A percentile compares a stretch with the other conserved stretches of the same genome.
phyloP scores from a whole-genome alignment of 2,797 vertebrate genomes.

The Pseudocheirus occidentalis region DNA sequence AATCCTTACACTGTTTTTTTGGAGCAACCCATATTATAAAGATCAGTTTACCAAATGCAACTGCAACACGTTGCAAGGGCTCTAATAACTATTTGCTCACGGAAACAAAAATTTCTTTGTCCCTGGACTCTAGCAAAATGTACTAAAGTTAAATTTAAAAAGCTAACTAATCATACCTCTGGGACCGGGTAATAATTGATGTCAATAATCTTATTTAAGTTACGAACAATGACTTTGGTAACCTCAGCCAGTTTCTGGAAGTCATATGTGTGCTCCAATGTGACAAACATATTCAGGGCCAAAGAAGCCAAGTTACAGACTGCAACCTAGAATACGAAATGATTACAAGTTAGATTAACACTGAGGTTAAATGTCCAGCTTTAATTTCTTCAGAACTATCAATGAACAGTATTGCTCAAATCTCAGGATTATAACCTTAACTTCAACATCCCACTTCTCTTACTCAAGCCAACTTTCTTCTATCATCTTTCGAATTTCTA shows the following conservation, averaged over 20 bases:
- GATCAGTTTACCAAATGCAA: background rate
- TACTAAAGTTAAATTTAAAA: background rate
- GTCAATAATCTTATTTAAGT: conserved; percentile 98
- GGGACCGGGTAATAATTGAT: conserved; percentile 95
- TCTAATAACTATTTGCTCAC: conserved; percentile 45
- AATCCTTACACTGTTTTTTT: background rate
- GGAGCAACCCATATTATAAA: background rate
- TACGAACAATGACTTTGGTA: conserved; percentile 94
- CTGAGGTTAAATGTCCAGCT: conserved; percentile 40
- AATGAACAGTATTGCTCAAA: conserved; percentile 13
- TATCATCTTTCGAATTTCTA: conserved; percentile 22
- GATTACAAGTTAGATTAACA: background rate
- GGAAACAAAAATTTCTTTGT: background rate
- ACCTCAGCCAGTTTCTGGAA: conserved; percentile 93
- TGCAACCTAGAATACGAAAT: conserved; percentile 84
- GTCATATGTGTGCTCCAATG: conserved; percentile 91
- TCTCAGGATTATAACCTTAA: conserved; percentile 25
- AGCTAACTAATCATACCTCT: conserved; percentile 85
- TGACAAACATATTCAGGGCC: conserved; percentile 98
- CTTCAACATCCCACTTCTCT: conserved; percentile 1
- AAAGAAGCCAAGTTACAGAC: conserved; percentile 98
- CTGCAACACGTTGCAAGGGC: background rate
- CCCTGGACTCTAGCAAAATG: background rate
- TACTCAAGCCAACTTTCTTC: conserved; percentile 14
- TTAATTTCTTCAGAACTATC: conserved; percentile 26